These are phyloP conservation scores for Anadara kagoshimensis DNA, from an alignment of 1,140 invertebrate species.

Conservation along the genomic window DNA sequence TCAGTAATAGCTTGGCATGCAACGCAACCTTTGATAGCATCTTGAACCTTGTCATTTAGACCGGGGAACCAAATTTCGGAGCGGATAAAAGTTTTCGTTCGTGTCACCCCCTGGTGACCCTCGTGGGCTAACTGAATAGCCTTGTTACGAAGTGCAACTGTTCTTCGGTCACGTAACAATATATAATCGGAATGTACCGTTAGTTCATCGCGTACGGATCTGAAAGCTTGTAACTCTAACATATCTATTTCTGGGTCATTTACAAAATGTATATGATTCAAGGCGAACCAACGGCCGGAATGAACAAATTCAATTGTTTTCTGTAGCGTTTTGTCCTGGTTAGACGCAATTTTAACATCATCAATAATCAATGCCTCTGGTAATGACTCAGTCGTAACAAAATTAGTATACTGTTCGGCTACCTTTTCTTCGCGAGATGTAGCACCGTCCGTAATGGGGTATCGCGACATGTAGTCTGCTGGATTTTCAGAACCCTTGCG, in stretches of 20 bases:
- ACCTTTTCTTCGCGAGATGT: background rate
- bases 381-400: background rate
- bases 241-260: slow-evolving; percentile 2
- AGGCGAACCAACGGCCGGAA: too few relatives aligned
- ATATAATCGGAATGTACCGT: slow-evolving; percentile 15
- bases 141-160: slow-evolving; percentile 24
- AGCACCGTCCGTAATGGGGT: background rate
- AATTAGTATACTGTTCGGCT: slow-evolving; percentile 9
- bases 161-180: slow-evolving; percentile 13
- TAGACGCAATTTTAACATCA: slow-evolving; percentile 4
- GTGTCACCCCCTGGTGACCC: slow-evolving; percentile 36
- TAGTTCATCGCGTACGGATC: slow-evolving; percentile 6
- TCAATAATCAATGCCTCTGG: background rate
- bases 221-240: background rate
- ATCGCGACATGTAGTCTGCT: too few relatives aligned
- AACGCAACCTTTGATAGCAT: slow-evolving; percentile 22
- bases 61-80: slow-evolving; percentile 42
- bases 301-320: too few relatives aligned
- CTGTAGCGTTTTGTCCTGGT: background rate
- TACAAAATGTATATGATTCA: too few relatives aligned
- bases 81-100: slow-evolving; percentile 29
- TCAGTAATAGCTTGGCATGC: slow-evolving; percentile 32
- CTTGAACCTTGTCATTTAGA: slow-evolving; percentile 30
- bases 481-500: too few relatives aligned
- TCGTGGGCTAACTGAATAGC: slow-evolving; percentile 37